Conservation (phyloP, 2,113 vertebrate species). For the Tupaia tana region DNA sequence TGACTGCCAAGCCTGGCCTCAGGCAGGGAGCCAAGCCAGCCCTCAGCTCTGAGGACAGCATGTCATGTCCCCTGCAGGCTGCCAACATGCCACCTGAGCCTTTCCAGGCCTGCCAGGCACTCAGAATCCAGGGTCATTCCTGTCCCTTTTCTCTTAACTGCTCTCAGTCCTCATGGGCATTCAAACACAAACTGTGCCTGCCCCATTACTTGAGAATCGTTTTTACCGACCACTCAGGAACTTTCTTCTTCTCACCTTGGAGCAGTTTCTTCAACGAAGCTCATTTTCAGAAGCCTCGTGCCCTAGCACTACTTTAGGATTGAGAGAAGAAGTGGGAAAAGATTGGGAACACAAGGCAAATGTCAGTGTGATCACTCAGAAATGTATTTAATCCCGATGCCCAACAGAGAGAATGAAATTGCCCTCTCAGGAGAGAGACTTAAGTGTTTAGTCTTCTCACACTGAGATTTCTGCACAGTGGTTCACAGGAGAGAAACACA, state of each 20-base stretch:
- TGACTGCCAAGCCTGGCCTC: not conserved
- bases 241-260: not conserved
- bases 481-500: not conserved
- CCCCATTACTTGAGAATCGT: not conserved
- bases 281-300: not conserved
- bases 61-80: not conserved
- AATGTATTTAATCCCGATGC: not conserved
- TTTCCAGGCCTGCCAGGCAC: conserved; percentile 29
- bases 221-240: not conserved
- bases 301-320: not conserved
- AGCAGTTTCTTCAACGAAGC: not conserved
- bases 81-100: not conserved
- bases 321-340: not conserved
- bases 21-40: not conserved
- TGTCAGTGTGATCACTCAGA: not conserved
- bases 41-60: not conserved
- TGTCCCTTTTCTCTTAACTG: not conserved
- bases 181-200: not conserved
- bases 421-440: not conserved
- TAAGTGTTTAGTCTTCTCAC: rapidly evolving
- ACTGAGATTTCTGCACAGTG: not conserved
- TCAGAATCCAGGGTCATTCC: not conserved
- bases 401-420: not conserved
- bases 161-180: not conserved
- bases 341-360: not conserved